phyloP scores from a whole-genome alignment of 2,113 vertebrate genomes.

The Australoheros scitulus region DNA sequence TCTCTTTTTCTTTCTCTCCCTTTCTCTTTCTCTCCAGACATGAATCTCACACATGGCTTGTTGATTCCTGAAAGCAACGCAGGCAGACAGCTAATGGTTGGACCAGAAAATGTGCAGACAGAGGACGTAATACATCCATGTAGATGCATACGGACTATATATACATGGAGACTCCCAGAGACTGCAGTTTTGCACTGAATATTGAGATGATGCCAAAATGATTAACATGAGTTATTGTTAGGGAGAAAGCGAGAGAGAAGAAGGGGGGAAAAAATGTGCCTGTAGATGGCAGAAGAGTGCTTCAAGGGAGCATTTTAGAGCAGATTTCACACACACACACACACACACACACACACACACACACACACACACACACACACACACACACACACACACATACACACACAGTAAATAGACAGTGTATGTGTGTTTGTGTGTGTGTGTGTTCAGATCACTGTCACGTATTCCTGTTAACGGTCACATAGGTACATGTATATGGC shows the following conservation, averaged over 20 bases:
- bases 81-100: conserved; percentile 9
- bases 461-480: conserved; percentile 27
- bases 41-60: conserved; percentile 70
- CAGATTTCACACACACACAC: conserved; percentile 1
- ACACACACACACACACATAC: not conserved
- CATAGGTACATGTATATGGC: conserved; percentile 9
- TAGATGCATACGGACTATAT: not conserved
- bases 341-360: not conserved
- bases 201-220: conserved; percentile 47
- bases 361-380: not conserved
- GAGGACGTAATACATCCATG: conserved; percentile 14
- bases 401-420: not conserved
- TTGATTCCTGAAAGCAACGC: conserved; percentile 64
- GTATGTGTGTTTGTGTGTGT: no score
- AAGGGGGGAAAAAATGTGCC: conserved; percentile 53
- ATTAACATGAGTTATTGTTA: conserved; percentile 47
- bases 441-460: not conserved
- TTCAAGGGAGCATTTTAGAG: conserved; percentile 58
- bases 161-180: not conserved
- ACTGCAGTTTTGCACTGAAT: conserved; percentile 17
- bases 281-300: conserved; percentile 81
- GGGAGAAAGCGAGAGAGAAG: conserved; percentile 12
- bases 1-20: not conserved
- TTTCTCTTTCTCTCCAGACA: conserved; percentile 35
- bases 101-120: conserved; percentile 34